phyloP scores from a whole-genome alignment of 35 echinoderm and acorn worm genomes.

The Lytechinus pictus region DNA sequence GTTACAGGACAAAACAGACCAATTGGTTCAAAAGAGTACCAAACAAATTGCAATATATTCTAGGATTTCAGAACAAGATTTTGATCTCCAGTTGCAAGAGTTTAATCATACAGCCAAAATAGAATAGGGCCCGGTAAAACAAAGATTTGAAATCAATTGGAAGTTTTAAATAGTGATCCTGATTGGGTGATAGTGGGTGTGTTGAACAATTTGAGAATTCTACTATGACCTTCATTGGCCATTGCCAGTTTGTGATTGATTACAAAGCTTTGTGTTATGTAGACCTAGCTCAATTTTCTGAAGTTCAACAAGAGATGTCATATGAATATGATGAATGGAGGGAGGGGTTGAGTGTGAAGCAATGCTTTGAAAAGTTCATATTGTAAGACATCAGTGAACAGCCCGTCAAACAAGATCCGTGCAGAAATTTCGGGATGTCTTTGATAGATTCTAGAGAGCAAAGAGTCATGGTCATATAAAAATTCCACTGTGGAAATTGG shows the following conservation, averaged over 20 bases:
- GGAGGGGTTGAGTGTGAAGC: background rate
- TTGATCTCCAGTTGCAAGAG: background rate
- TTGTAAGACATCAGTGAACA: background rate
- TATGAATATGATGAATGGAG: background rate
- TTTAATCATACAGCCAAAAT: background rate
- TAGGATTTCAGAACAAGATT: background rate
- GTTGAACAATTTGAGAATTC: no score
- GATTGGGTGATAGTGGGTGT: no score
- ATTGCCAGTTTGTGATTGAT: no score
- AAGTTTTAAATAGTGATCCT: no score
- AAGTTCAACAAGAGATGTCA: slow-evolving; percentile 1
- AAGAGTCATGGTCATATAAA: slow-evolving; percentile 5
- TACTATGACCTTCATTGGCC: no score
- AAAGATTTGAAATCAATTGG: no score
- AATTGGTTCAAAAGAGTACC: background rate
- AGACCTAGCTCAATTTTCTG: background rate
- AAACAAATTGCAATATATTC: background rate
- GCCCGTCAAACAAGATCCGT: background rate
- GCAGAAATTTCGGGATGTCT: background rate
- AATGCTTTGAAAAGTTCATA: background rate
- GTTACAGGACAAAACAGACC: background rate
- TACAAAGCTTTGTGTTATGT: no score
- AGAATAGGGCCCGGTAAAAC: background rate
- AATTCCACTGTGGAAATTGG: background rate
- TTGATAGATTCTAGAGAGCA: background rate